Evolutionary conservation across 2,797 vertebrate species (phyloP), one percentile per base, ranked within the genome.

Genomic region (Liasis olivaceus): DNA sequence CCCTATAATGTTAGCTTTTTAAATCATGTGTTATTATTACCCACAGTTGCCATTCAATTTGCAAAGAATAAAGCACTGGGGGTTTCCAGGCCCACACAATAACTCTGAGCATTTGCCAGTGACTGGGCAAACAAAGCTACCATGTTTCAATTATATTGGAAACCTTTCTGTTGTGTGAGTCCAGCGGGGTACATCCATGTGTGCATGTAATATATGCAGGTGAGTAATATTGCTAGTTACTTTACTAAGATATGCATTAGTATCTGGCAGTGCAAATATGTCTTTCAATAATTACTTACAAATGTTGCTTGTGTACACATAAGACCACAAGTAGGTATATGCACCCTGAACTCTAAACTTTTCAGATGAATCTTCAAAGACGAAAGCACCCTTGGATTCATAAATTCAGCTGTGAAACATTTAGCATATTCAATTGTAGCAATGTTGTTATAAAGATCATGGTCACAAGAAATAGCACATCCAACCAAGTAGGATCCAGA

Each of bases 11-110:
- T 94, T 96, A 95, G 95, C 96, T 96, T 96, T 97, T 97, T 95
- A 93, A 96, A 97, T 97, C 96, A 96, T 89, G 93, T 95, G 96
- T 96, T 96, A 97, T 97, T 97, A 97, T 96, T 96, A 97, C 96
- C 95, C 92, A 9, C 94, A 77, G 97, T 96, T 96, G 96, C 95
- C 94, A 96, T 96, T 97, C 96, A 96, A 95, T 89, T 95, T 95
- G 95, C 95, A 93, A 95, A 97, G 96, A 97, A 97, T 96, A 97
- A 97, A 97, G 95, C 89, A 12, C 94, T 64, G 24, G 88, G 91
- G 96, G 96, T 97, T 96, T 97, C 96, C 95, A 95, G 93, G 64
- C 92, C 92, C 89, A 88, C 96, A 97, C 96, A 97, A 97, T 94
- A 95, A 95, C 94, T 95, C 95, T 93, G 85, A 95, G 94, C 96